Percentiles rank a stretch among this genome's conserved stretches.
Conservation (phyloP, 1,140 invertebrate genomes). For the Microplitis demolitor region DNA sequence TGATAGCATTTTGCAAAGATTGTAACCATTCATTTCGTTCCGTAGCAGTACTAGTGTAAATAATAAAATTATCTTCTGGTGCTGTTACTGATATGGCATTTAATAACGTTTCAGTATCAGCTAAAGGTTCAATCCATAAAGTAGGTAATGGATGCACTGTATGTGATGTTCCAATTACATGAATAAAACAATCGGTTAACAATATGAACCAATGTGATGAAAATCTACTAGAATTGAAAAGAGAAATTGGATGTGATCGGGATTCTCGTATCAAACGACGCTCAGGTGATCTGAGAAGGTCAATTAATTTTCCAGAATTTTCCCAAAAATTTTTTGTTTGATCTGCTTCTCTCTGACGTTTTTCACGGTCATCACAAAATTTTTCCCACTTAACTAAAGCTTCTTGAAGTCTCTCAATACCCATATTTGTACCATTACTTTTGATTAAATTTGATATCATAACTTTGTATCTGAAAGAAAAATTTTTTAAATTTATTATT, state of each 20-base stretch:
- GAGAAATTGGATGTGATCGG: conserved; percentile 69
- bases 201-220: conserved; percentile 78
- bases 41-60: conserved; percentile 69
- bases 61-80: conserved; percentile 77
- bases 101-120: conserved; percentile 63
- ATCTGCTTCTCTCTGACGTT: conserved; percentile 70
- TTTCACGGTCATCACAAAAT: conserved; percentile 67
- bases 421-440: conserved; percentile 47
- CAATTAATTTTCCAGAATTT: conserved; percentile 68
- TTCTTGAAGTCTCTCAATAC: conserved; percentile 51
- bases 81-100: conserved; percentile 73
- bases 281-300: conserved; percentile 69
- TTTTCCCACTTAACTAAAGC: conserved; percentile 65
- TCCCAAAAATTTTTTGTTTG: conserved; percentile 79
- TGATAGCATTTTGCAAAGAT: conserved; percentile 69
- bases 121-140: conserved; percentile 77
- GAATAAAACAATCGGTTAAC: conserved; percentile 76
- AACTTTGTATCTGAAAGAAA: conserved; percentile 46
- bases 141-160: conserved; percentile 72
- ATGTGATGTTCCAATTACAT: conserved; percentile 68
- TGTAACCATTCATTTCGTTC: conserved; percentile 83
- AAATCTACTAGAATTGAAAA: conserved; percentile 72
- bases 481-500: neutral
- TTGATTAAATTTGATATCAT: conserved; percentile 52
- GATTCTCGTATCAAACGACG: conserved; percentile 81